Conservation (phyloP, 1,140 invertebrate species). For the Hydropsyche tenuis region DNA sequence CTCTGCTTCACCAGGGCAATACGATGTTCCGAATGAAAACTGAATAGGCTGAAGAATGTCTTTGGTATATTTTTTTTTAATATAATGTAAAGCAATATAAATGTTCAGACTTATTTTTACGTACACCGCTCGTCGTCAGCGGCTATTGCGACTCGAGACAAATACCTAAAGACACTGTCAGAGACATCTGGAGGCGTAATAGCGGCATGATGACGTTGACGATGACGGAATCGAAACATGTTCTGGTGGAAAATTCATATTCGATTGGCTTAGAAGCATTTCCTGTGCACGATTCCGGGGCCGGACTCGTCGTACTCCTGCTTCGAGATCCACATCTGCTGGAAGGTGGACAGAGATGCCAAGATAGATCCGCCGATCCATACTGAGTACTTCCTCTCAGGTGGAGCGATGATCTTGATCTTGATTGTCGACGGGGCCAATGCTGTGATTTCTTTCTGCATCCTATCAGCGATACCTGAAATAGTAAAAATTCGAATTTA, state of each 20-base stretch:
- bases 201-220: neutral
- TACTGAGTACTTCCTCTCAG: slow-evolving; percentile 90
- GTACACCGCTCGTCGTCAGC: neutral
- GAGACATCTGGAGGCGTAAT: neutral
- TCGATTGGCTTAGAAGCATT: slow-evolving; percentile 85
- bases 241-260: neutral
- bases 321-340: slow-evolving; percentile 96
- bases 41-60: slow-evolving; percentile 8
- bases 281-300: slow-evolving; percentile 92
- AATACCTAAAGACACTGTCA: slow-evolving; percentile 28
- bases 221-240: slow-evolving; percentile 11
- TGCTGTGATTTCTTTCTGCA: slow-evolving; percentile 89
- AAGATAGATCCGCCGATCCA: slow-evolving; percentile 90
- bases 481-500: neutral
- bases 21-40: neutral
- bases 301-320: slow-evolving; percentile 96
- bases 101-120: slow-evolving; percentile 23
- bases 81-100: neutral
- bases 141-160: neutral
- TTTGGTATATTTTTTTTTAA: neutral
- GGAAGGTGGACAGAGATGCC: slow-evolving; percentile 87
- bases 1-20: no score
- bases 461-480: slow-evolving; percentile 79
- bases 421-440: slow-evolving; percentile 89
- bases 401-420: slow-evolving; percentile 93